Evolutionary conservation across 2,888 invertebrate genomes (phyloP), one percentile per base, ranked within the genome.

Genomic region (Anthophora plumipes): DNA sequence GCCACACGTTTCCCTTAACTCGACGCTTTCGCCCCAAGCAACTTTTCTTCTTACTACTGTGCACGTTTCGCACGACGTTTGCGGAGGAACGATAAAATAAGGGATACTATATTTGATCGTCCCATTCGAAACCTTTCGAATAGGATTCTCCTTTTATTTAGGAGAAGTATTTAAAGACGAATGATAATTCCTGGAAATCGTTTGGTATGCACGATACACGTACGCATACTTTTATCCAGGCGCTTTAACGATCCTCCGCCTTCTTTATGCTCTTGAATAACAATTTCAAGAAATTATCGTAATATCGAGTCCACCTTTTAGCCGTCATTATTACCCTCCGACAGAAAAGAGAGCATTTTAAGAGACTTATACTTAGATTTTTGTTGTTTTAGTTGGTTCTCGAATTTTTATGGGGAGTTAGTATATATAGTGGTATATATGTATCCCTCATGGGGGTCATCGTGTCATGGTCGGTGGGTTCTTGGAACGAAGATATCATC

Each of bases 391-490:
- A 17, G 14, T 25, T 6, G 14, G 31, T 17, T 57, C 11, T 20
- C 11, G 17, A 50, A 54, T 48, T 55, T 52, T 59, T 25, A 14
- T 1, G 20, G 60, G 20, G 22, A 85, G 57, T 61, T 63, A 70
- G 54, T 54, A 55, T 60, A 12, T n/a, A n/a, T n/a, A n/a, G n/a
- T n/a, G 43, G 61, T 61, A 71, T 72, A 54, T 71, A 79, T n/a
- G n/a, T n/a, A n/a, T n/a, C 76, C 71, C 57, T 57, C 25, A 50
- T n/a, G 57, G 67, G 61, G 67, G 61, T 70, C 78, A 72, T 77
- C 68, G 68, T 77, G 85, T 70, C 77, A 79, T 31, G 79, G 85
- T 14, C 74, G 60, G 61, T 63, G 61, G 63, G 64, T 55, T 60
- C 31, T 64, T 60, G 52, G 68, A 54, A 31, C 66, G 76, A 41